Base-by-base conservation (phyloP, 2,797 vertebrate species). In the Etheostoma nigrum region DNA sequence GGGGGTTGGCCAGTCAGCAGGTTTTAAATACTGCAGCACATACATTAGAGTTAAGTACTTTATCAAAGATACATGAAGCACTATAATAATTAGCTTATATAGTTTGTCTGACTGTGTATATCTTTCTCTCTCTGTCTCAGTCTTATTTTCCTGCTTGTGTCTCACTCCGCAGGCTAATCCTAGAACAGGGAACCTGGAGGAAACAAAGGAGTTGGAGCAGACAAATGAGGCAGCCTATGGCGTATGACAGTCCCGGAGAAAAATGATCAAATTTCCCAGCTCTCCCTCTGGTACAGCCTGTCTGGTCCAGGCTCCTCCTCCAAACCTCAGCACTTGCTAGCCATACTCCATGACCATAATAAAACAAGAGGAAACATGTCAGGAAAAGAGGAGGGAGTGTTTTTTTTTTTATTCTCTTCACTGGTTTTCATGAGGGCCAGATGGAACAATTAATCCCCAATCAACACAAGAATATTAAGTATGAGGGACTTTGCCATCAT, bases 371-470 rank as follows among this genome's bases (percentile, higher is more conserved):
- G 27, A 78, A 87, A 73, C 59, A 53, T 13, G 60, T 87, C 72
- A 86, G 84, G 64, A 59, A 55, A 73, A 77, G 19, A 76, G 58
- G 61, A 67, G 55, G 65, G 66, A 42, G 67, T 60, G 65, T 67
- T 79, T 14, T n/a, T 55, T n/a, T 82, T 65, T 79, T 60, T 74
- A 52, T 67, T 84, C 73, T 76, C 61, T 72, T 83, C 47, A 40
- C 75, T 89, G 81, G 63, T 91, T 90, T 92, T 89, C 79, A 89
- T 57, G 72, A 80, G 81, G 77, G 84, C 92, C 96, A 97, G 96
- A 96, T 96, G 96, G 96, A 93, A 92, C 94, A 95, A 96, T 96
- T 96, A 96, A 96, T 96, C 93, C 88, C 90, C 89, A 92, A 94
- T 93, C 88, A 91, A 77, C 81, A 84, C 11, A 81, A 58, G 87